Conservation (phyloP, 2,113 vertebrate genomes). For the Oreochromis spilurus region DNA sequence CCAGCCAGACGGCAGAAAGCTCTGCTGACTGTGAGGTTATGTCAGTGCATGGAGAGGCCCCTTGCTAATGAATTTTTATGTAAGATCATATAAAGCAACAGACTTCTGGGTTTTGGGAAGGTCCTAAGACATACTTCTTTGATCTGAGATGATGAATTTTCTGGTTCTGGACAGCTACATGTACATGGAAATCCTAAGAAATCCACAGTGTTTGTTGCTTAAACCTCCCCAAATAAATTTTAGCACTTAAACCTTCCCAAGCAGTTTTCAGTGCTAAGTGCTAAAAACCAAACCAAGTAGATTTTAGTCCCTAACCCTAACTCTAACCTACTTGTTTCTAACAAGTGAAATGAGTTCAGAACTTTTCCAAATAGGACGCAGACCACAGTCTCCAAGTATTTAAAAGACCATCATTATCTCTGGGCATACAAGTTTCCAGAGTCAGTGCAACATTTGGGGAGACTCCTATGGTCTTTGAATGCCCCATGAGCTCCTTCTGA, state of each 20-base stretch:
- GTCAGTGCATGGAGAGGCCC: neutral
- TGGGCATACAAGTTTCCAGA: neutral
- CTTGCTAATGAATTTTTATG: neutral
- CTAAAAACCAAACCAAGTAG: neutral
- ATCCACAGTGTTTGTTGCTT: neutral
- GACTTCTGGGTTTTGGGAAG: neutral
- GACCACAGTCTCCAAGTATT: neutral
- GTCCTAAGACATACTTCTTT: neutral
- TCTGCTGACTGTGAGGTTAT: neutral
- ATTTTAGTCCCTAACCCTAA: neutral
- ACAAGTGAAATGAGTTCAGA: neutral
- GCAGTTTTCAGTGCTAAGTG: neutral
- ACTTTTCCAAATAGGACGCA: neutral
- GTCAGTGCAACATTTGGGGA: neutral
- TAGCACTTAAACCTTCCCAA: neutral
- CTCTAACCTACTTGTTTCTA: neutral
- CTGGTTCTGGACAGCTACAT: neutral
- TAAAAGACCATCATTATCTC: neutral
- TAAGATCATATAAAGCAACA: neutral
- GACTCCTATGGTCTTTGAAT: neutral
- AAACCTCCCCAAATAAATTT: neutral
- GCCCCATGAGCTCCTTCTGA: neutral
- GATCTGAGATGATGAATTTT: neutral
- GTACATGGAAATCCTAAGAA: neutral
- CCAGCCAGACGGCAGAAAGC: neutral